Conservation (phyloP, 2,797 vertebrate genomes). For the Oreochromis grahami region DNA sequence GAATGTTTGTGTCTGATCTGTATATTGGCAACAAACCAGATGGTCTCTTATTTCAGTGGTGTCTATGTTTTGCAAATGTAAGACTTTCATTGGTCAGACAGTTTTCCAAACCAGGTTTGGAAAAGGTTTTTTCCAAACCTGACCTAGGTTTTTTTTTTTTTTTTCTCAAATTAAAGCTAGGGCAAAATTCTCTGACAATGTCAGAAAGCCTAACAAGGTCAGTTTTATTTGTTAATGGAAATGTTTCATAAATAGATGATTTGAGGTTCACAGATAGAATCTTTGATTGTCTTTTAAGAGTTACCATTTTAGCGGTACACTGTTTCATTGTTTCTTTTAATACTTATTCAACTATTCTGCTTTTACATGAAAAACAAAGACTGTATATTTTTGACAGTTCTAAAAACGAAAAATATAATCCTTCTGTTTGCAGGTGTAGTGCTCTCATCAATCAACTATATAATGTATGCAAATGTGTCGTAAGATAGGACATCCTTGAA, state of each 20-base stretch:
- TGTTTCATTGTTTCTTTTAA: background rate
- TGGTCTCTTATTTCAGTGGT: background rate
- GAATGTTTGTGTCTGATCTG: background rate
- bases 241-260: background rate
- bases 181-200: background rate
- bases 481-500: slow-evolving; percentile 2
- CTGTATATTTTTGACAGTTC: background rate
- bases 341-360: background rate
- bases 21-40: background rate
- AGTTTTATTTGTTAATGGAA: background rate
- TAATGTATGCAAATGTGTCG: slow-evolving; percentile 1
- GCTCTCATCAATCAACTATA: background rate
- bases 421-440: background rate
- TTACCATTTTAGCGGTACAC: background rate
- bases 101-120: background rate
- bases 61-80: background rate
- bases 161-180: background rate
- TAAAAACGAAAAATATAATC: background rate
- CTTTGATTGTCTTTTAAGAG: background rate
- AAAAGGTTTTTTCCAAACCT: too few species aligned
- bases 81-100: background rate
- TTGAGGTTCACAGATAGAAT: background rate
- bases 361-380: background rate
- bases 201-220: background rate
- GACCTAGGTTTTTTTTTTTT: background rate